phyloP scores from a whole-genome alignment of 2,113 vertebrate genomes.

The Chroicocephalus ridibundus region DNA sequence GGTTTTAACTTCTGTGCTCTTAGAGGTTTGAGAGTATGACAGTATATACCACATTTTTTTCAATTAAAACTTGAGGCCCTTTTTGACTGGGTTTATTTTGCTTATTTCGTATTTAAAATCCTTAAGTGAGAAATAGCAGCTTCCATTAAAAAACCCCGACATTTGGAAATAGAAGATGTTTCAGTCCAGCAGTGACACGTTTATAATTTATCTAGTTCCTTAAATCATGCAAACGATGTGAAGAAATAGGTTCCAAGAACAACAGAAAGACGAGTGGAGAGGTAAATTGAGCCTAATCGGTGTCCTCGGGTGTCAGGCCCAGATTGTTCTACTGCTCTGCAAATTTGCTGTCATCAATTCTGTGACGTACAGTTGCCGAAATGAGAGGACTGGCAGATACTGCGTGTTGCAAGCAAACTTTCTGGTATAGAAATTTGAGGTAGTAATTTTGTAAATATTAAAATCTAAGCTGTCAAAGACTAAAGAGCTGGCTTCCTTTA shows the following conservation, averaged over 20 bases:
- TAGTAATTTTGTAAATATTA: neutral
- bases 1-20: neutral
- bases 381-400: neutral
- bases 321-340: neutral
- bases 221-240: neutral
- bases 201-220: neutral
- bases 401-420: neutral
- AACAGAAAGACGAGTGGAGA: neutral
- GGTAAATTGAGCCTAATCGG: neutral
- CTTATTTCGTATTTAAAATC: neutral
- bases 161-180: neutral
- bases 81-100: neutral
- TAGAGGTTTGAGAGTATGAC: neutral
- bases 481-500: neutral
- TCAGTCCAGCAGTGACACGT: neutral
- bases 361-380: neutral
- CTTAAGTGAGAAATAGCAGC: neutral
- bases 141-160: neutral
- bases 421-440: neutral
- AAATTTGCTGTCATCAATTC: neutral
- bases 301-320: neutral
- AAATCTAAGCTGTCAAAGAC: neutral
- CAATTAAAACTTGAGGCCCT: neutral
- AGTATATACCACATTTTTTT: neutral
- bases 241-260: neutral